phyloP scores from a whole-genome alignment of 2,113 vertebrate species.

The Trogon surrucura region DNA sequence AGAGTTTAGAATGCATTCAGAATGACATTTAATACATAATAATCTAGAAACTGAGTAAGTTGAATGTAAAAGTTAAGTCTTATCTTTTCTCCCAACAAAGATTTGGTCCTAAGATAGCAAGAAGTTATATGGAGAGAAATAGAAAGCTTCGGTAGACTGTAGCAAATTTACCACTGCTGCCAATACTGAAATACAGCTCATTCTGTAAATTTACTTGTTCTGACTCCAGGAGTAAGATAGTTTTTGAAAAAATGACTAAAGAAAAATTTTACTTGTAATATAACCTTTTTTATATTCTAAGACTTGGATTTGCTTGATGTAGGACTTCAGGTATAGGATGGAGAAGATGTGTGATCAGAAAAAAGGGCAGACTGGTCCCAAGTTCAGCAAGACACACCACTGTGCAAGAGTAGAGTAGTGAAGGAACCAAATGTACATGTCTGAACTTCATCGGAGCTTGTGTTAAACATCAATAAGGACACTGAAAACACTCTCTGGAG shows the following conservation, averaged over 20 bases:
- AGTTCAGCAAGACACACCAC: not conserved
- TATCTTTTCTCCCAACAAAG: not conserved
- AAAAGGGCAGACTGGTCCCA: not conserved
- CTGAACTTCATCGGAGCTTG: not conserved
- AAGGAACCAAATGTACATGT: not conserved
- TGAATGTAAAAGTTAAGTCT: not conserved
- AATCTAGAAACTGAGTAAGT: not conserved
- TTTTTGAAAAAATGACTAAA: not conserved
- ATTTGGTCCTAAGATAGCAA: not conserved
- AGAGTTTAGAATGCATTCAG: not conserved
- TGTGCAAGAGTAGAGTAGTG: not conserved
- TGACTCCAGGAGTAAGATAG: not conserved
- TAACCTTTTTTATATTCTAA: not conserved
- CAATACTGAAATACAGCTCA: not conserved
- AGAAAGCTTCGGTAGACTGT: not conserved
- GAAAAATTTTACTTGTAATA: not conserved
- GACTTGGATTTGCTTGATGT: not conserved
- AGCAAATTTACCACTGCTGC: not conserved
- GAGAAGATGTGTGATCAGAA: not conserved
- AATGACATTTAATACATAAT: not conserved
- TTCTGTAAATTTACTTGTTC: conserved; percentile 1
- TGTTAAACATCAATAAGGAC: not conserved
- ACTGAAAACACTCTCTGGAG: not conserved
- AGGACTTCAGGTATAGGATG: not conserved
- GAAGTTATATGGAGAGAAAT: not conserved